phyloP scores from a whole-genome alignment of 2,797 vertebrate genomes.

The Lepilemur ruficaudatus region DNA sequence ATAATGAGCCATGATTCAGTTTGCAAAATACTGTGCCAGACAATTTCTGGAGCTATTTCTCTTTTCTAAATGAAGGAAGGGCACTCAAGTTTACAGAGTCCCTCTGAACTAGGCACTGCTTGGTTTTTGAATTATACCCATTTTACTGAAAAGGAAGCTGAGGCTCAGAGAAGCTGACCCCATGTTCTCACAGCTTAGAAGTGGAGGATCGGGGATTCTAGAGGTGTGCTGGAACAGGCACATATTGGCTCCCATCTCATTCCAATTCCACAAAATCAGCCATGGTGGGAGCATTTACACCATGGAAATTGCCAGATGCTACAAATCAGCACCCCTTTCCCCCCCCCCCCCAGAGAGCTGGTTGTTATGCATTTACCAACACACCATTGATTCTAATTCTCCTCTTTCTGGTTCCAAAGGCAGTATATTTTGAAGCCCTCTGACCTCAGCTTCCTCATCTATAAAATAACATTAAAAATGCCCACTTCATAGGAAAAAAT shows the following conservation, averaged over 20 bases:
- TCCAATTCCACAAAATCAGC: neutral
- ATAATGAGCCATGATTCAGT: neutral
- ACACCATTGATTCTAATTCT: neutral
- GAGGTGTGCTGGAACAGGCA: neutral
- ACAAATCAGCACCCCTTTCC: neutral
- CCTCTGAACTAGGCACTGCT: neutral
- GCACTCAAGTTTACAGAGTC: neutral
- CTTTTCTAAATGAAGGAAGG: neutral
- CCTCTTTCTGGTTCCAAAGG: neutral
- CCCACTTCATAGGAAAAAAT: neutral
- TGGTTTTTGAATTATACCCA: neutral
- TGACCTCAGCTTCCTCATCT: slow-evolving; percentile 35
- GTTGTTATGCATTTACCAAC: neutral
- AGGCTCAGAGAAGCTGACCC: neutral
- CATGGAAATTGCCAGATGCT: neutral
- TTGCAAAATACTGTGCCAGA: neutral
- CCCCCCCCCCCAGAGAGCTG: neutral
- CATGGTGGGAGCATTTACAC: neutral
- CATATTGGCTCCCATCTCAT: neutral
- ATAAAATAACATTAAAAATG: slow-evolving; percentile 34
- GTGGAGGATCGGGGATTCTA: neutral
- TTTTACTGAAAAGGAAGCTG: neutral
- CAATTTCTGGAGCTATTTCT: neutral
- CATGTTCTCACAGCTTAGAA: neutral
- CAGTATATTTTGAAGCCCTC: neutral